Evolutionary conservation across 2,888 invertebrate genomes (phyloP), one percentile per base, ranked within the genome.

Genomic region (Vanessa cardui): DNA sequence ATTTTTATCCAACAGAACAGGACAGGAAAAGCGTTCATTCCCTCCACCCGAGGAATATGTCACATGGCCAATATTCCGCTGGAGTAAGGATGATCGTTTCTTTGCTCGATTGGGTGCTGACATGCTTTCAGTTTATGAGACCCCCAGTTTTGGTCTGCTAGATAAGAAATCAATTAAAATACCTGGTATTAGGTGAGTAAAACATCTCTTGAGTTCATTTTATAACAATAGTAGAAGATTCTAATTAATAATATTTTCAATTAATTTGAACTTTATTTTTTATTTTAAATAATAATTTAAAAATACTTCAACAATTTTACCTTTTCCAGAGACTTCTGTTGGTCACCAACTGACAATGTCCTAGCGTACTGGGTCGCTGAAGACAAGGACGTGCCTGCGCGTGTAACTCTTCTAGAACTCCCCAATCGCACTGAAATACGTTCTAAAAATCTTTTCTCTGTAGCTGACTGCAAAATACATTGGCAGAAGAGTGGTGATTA

Each of bases 401-500:
- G 98, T 79, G 99, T 99, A 1, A 98, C 97, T 0, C 94, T 99
- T 0, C 94, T 99, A 62, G 98, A 98, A 86, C 95, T 99, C 72
- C 99, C 99, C 5, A 97, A 96, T 80, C 96, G 97, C 69, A 95
- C 95, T 61, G 98, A 98, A 91, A 95, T 96, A 52, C 95, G 99
- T 75, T 97, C 97, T 73, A 99, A 99, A 87, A 99, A 99, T 87
- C 93, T 99, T 67, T 99, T 99, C 94, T 99, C 97, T 73, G 99
- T 99, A 0, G 99, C 99, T 0, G 99, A 99, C 84, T 99, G 99
- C 85, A 98, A 98, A 80, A 97, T 99, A 85, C 98, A 98, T 86
- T 99, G 99, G 99, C 99, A 99, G 88, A 98, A 98, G 88, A 97
- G 96, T 31, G 99, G 99, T 0, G 99, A 99, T 85, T 99, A 98